Base-by-base conservation (phyloP, 2,888 invertebrate species). In the Himalopsyche anomala region DNA sequence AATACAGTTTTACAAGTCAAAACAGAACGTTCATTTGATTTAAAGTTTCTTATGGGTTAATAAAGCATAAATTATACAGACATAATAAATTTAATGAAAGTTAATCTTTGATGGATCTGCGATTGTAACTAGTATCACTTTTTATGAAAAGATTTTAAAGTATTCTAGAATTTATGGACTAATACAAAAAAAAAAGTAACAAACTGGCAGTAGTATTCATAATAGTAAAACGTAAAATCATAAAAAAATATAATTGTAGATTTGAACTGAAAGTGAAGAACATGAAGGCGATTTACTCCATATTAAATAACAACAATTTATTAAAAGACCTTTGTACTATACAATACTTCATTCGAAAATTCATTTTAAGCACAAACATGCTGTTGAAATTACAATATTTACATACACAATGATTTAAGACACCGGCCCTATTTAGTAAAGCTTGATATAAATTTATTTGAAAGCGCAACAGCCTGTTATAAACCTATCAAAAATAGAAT, bases 401-500 rank as follows among this genome's bases (percentile, higher is more conserved):
- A 84, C 80, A 79, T 74, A 42, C 79, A 79, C 36, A 62, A 62
- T 62, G 19, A 62, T 8, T 19, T 62, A 74, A 74, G 74, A 74
- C 74, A 74, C 74, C 74, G 36, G 74, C 74, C 74, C 36, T 74
- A 74, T 74, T 36, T 36, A 36, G 74, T 74, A 74, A 74, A 74
- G 28, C 74, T 74, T 74, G 45, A 79, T 81, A 55, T 79, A 45
- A 82, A 80, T 55, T 84, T 56, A 45, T 87, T 81, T 85, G 85
- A 87, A 87, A 79, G 81, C 80, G 79, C 81, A 87, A 84, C 80
- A 82, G 62, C 69, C 86, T 80, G 84, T 81, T 87, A 87, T 85
- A 87, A 88, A 88, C 88, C 85, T 88, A 88, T 87, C 88, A 88
- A 88, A 88, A 88, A 88, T 87, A 88, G 88, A 87, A 86, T 84